Percentiles rank a stretch among this genome's conserved stretches.
phyloP scores from a whole-genome alignment of 2,797 vertebrate species.

The Distichodus sexfasciatus region DNA sequence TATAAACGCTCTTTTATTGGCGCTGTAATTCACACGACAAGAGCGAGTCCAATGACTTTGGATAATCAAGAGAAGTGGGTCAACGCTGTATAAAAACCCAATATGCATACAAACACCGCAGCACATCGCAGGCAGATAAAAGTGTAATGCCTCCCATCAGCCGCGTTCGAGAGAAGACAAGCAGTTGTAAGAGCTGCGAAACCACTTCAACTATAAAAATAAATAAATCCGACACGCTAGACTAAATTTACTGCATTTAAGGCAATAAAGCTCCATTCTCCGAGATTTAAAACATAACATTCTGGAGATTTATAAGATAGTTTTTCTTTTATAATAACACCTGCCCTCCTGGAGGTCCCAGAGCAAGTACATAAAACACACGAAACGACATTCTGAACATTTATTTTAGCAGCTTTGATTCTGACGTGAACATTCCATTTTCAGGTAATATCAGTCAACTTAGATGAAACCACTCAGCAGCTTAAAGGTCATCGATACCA shows the following conservation, averaged over 20 bases:
- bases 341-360: constrained; percentile 7
- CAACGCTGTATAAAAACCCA: background rate
- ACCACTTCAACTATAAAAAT: background rate
- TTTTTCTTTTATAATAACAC: background rate
- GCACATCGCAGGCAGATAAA: constrained; percentile 2
- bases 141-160: background rate
- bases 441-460: background rate
- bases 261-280: background rate
- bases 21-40: constrained; percentile 1
- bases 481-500: background rate
- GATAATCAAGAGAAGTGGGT: constrained; percentile 4
- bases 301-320: background rate
- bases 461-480: no score
- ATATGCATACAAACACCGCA: background rate
- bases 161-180: background rate
- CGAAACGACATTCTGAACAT: background rate
- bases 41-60: background rate
- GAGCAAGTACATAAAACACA: background rate
- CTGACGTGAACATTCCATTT: background rate
- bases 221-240: background rate
- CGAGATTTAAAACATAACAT: background rate
- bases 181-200: background rate
- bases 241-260: background rate
- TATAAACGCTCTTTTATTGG: background rate
- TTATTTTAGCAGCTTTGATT: background rate